Base-by-base conservation (phyloP, 2,888 invertebrate species). In the Acronicta leporina region DNA sequence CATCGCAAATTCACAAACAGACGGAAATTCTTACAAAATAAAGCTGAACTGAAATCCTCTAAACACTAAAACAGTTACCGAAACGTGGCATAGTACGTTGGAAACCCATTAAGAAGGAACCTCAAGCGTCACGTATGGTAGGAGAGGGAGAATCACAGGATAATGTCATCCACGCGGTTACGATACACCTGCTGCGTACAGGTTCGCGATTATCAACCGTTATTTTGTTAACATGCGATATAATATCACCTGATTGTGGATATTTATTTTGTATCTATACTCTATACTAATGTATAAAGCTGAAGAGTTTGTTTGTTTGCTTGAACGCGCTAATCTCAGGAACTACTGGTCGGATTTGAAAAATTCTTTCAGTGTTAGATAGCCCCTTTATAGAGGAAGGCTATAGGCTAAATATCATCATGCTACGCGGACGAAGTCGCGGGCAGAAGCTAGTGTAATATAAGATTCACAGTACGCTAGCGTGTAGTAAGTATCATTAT, bases 51-150 rank as follows among this genome's bases (percentile, higher is more conserved):
- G 20, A 52, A 44, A 52, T 43, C 11, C 20, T 33, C 33, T 47
- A 55, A 11, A 52, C 47, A 49, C 52, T 72, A 67, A 69, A 62
- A 57, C 52, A 49, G 53, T 64, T 58, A 45, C 63, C 51, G 66
- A 66, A 69, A 67, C 62, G 64, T 55, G 62, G 61, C 63, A 73
- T 66, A 71, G 59, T 66, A 73, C 59, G 56, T 60, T 56, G 47
- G 54, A 60, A 73, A 62, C 68, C 66, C 72, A 81, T 79, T 79
- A 78, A 53, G 73, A 58, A 40, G 62, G 64, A 82, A 79, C 82
- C 81, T 52, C 75, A 65, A 65, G 50, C 64, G 77, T 82, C 74
- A 73, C 67, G 69, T 81, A 78, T 79, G 78, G 82, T 75, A 45
- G 56, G 54, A 61, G 59, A 45, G 68, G 71, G 69, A 77, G n/a